Evolutionary conservation across 2,888 invertebrate genomes (phyloP).

Genomic region (Harpalus rufipes): DNA sequence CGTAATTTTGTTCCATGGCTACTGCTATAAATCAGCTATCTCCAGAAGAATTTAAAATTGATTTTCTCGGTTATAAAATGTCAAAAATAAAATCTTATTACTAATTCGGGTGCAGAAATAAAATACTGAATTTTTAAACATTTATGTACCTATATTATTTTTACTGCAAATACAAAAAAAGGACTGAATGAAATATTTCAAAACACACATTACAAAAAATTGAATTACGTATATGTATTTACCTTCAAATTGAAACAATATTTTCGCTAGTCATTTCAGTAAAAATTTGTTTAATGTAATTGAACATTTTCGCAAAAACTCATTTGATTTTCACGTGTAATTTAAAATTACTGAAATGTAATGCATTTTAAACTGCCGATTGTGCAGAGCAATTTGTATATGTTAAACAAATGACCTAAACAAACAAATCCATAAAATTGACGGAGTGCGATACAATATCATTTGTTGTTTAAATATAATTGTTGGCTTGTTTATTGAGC

Average conservation of each 20-base stretch:
- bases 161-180: too few species aligned
- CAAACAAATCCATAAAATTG: conserved; percentile 7
- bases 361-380: not conserved
- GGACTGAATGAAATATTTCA: not conserved
- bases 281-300: conserved; percentile 4
- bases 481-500: not conserved
- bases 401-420: conserved; percentile 17
- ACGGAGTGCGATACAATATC: conserved; percentile 2
- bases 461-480: conserved; percentile 29
- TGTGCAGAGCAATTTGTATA: conserved; percentile 3
- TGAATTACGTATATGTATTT: not conserved
- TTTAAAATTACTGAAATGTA: not conserved
- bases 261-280: not conserved
- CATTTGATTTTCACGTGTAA: not conserved
- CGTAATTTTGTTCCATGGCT: too few species aligned
- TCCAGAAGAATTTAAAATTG: too few species aligned
- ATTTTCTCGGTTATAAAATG: too few species aligned
- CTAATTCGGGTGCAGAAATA: too few species aligned
- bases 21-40: too few species aligned
- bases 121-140: too few species aligned
- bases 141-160: too few species aligned
- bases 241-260: not conserved
- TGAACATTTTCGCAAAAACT: not conserved
- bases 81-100: too few species aligned
- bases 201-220: not conserved